Conservation (phyloP, 2,113 vertebrate species). For the Trichomycterus rosablanca region DNA sequence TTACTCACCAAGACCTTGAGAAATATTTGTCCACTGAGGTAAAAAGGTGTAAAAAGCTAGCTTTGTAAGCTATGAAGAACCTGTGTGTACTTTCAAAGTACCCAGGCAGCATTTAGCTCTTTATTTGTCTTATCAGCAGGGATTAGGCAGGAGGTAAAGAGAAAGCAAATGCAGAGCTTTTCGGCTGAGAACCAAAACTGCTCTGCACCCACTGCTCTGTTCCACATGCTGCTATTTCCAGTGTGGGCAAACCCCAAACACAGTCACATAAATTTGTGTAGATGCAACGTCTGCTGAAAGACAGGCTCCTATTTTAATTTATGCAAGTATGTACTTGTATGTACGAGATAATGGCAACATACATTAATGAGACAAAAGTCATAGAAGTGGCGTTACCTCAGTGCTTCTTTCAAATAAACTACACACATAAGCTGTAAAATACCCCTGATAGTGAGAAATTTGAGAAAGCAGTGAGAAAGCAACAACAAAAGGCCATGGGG, state of each 20-base stretch:
- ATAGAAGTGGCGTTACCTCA: no score
- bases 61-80: neutral
- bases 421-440: no score
- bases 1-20: neutral
- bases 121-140: conserved; percentile 61
- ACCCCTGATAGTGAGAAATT: no score
- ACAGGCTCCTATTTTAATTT: neutral
- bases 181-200: no score
- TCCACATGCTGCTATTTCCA: conserved; percentile 18
- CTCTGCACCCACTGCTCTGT: conserved; percentile 1
- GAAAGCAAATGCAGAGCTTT: conserved; percentile 2
- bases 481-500: no score
- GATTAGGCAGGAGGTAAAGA: conserved; percentile 55
- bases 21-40: neutral
- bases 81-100: conserved; percentile 35
- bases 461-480: no score
- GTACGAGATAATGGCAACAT: no score
- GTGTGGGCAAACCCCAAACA: conserved; percentile 1
- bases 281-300: no score
- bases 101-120: conserved; percentile 55
- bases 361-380: no score
- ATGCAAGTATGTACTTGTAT: neutral
- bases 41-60: neutral
- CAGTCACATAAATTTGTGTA: neutral
- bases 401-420: no score